Evolutionary conservation across 2,113 vertebrate species (phyloP).

Genomic region (Corythoichthys intestinalis): DNA sequence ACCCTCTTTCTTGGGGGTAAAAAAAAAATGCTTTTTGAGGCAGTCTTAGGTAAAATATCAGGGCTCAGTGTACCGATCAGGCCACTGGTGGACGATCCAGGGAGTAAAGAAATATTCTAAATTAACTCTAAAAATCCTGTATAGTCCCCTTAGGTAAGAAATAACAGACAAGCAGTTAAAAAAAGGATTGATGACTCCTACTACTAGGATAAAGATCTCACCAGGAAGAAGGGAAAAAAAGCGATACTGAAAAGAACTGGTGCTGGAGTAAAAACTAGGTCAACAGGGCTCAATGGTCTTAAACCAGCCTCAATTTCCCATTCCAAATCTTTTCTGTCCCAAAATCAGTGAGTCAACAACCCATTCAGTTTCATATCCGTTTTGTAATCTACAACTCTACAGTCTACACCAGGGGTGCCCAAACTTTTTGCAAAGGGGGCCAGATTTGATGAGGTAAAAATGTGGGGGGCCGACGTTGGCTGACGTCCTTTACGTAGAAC

Average conservation of each 20-base stretch:
- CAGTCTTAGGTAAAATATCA: too few species aligned
- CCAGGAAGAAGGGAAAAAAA: slow-evolving; percentile 47
- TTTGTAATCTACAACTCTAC: not conserved
- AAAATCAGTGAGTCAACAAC: slow-evolving; percentile 55
- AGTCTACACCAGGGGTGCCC: too few species aligned
- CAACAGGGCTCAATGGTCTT: slow-evolving; percentile 59
- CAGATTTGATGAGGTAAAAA: too few species aligned
- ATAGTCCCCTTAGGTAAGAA: not conserved
- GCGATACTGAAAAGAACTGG: slow-evolving; percentile 52
- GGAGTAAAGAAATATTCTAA: too few species aligned
- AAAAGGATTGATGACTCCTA: slow-evolving; percentile 21
- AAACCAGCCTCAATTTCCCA: slow-evolving; percentile 53
- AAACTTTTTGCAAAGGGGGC: too few species aligned
- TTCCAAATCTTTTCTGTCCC: slow-evolving; percentile 55
- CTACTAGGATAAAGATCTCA: slow-evolving; percentile 43
- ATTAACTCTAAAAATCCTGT: too few species aligned
- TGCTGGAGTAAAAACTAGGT: slow-evolving; percentile 62
- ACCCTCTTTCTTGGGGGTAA: too few species aligned
- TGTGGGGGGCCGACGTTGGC: too few species aligned
- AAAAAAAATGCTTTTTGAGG: too few species aligned
- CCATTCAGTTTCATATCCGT: slow-evolving; percentile 34
- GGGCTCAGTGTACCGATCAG: too few species aligned
- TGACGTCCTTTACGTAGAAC: too few species aligned
- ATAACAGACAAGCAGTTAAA: slow-evolving; percentile 18
- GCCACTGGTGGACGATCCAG: too few species aligned